These are phyloP conservation scores for Turdus rufiventris DNA, from an alignment of 2,113 vertebrate genomes.

Conservation along the genomic window DNA sequence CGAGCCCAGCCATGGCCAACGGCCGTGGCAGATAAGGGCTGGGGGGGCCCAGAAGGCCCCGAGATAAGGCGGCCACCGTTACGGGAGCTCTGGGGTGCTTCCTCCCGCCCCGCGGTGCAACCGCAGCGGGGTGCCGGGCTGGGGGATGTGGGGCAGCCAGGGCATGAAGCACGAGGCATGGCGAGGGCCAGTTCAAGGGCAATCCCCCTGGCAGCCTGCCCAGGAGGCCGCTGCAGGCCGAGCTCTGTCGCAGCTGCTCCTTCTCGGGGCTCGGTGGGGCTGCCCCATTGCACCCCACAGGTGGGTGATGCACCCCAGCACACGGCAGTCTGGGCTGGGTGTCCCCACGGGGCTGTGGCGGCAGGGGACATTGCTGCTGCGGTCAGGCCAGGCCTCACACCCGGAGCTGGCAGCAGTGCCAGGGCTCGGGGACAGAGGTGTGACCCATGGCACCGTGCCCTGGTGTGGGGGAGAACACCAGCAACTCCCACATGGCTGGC, in stretches of 20 bases:
- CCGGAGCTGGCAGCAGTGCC: neutral
- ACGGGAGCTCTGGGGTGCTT: neutral
- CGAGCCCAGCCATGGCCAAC: neutral
- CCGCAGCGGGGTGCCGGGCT: neutral
- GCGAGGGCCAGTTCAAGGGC: neutral
- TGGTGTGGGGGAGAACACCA: neutral
- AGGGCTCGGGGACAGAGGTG: neutral
- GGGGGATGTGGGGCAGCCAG: neutral
- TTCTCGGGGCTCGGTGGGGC: rapidly evolving
- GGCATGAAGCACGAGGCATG: neutral
- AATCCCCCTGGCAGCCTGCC: neutral
- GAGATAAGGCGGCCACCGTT: constrained; percentile 1
- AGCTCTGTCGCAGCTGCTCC: neutral
- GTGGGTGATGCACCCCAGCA: neutral
- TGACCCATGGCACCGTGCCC: neutral
- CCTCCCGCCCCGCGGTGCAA: neutral
- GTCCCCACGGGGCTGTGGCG: rapidly evolving
- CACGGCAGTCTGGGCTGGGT: rapidly evolving
- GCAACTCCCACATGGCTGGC: neutral
- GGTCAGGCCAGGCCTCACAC: neutral
- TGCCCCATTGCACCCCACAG: neutral
- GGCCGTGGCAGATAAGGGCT: neutral
- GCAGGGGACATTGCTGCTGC: neutral
- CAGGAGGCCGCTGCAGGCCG: rapidly evolving
- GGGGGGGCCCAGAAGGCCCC: neutral